Conservation (phyloP, 2,888 invertebrate genomes). For the Drosophila demipolita region DNA sequence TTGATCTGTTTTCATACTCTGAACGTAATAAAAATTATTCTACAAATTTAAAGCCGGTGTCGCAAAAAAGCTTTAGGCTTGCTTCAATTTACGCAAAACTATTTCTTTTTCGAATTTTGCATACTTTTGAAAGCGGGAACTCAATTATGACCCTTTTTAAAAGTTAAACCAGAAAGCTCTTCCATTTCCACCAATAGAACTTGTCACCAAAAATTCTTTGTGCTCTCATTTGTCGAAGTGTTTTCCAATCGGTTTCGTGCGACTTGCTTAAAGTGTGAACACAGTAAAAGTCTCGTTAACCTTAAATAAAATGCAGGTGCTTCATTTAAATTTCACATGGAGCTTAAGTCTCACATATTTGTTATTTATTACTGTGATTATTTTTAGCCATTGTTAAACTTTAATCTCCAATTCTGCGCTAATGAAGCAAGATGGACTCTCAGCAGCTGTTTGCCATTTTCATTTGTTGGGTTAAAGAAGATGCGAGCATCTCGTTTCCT, state of each 20-base stretch:
- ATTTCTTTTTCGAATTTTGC: background rate
- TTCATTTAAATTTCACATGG: slow-evolving; percentile 20
- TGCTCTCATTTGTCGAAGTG: background rate
- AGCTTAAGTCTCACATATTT: slow-evolving; percentile 8
- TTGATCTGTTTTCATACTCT: background rate
- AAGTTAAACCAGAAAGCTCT: background rate
- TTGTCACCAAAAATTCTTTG: too few species aligned
- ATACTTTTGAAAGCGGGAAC: too few species aligned
- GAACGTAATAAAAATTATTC: background rate
- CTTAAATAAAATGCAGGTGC: slow-evolving; percentile 13
- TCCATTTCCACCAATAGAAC: background rate
- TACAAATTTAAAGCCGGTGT: background rate
- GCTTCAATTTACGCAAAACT: too few species aligned
- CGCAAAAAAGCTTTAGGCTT: too few species aligned
- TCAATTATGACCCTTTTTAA: too few species aligned
- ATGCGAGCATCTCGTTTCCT: slow-evolving; percentile 34
- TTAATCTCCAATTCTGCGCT: slow-evolving; percentile 41
- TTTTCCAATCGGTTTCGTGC: background rate
- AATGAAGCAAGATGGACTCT: slow-evolving; percentile 43
- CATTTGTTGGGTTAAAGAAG: slow-evolving; percentile 36
- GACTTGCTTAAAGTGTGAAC: background rate
- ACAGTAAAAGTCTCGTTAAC: background rate
- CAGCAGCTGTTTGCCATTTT: slow-evolving; percentile 61
- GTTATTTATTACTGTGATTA: slow-evolving; percentile 12
- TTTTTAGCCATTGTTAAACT: slow-evolving; percentile 41